These are phyloP conservation scores for Dicerorhinus sumatrensis DNA, from an alignment of 2,113 vertebrate genomes.

Conservation along the genomic window DNA sequence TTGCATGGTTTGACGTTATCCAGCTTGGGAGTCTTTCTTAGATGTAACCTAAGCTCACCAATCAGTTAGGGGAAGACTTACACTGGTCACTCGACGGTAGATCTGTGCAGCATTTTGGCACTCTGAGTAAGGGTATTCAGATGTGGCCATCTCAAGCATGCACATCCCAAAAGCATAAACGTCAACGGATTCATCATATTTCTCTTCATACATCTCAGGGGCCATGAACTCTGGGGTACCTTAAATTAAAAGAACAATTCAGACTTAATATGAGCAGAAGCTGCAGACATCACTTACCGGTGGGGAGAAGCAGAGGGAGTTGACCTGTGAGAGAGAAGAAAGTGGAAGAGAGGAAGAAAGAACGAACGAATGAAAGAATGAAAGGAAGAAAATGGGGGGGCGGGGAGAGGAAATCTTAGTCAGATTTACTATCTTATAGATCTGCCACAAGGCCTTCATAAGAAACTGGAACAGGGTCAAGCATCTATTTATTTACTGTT, in stretches of 20 bases:
- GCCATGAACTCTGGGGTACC: constrained; percentile 99
- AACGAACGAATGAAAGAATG: constrained; percentile 71
- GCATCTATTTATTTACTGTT: not conserved
- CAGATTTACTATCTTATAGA: constrained; percentile 74
- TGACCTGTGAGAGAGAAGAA: constrained; percentile 84
- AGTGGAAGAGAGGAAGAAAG: constrained; percentile 73
- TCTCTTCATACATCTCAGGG: constrained; percentile 99
- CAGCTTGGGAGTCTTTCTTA: constrained; percentile 32
- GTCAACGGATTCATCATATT: constrained; percentile 99
- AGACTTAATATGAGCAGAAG: constrained; percentile 93
- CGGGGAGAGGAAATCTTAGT: constrained; percentile 88
- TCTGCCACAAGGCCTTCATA: constrained; percentile 93
- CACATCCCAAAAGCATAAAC: constrained; percentile 99
- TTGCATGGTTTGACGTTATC: not conserved
- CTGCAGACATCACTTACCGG: constrained; percentile 88
- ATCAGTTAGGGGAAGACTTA: constrained; percentile 88
- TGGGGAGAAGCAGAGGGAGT: constrained; percentile 85
- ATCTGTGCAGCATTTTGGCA: constrained; percentile 99
- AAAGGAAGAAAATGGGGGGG: constrained; percentile 80
- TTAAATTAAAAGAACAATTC: constrained; percentile 95
- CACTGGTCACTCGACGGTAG: constrained; percentile 99
- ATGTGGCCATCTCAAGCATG: constrained; percentile 99
- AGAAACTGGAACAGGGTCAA: constrained; percentile 44
- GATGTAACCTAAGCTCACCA: not conserved
- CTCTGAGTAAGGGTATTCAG: constrained; percentile 99